These are phyloP conservation scores for Chloroclystis v-ata DNA, from an alignment of 2,888 invertebrate genomes.

Conservation along the genomic window DNA sequence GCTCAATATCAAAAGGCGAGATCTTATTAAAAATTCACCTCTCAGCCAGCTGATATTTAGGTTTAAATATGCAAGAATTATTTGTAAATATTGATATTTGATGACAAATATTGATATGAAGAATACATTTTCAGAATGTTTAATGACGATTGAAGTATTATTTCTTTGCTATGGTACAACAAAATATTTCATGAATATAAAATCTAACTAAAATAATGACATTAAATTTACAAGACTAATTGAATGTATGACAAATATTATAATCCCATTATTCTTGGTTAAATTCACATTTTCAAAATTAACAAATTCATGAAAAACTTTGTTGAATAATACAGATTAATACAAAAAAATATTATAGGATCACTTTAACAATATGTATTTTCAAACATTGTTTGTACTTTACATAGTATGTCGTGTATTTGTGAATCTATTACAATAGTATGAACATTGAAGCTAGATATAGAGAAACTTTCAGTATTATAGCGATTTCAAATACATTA, in stretches of 20 bases:
- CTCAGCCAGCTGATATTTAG: no score
- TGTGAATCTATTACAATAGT: slow-evolving; percentile 4
- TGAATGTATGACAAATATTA: no score
- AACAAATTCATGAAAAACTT: slow-evolving; percentile 12
- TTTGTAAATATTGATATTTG: no score
- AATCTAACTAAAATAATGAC: no score
- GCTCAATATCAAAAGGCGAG: no score
- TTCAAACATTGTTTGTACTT: neutral
- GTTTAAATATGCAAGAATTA: no score
- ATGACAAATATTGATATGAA: slow-evolving; percentile 13
- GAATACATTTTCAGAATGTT: slow-evolving; percentile 24
- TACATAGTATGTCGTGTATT: neutral
- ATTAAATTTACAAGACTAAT: no score
- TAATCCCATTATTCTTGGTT: no score
- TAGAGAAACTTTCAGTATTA: slow-evolving; percentile 3
- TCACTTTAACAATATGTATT: no score
- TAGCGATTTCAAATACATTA: slow-evolving; percentile 10
- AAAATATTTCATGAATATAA: slow-evolving; percentile 15
- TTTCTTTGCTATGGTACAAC: neutral
- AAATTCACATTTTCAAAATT: no score
- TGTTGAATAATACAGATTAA: slow-evolving; percentile 3
- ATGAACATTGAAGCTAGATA: slow-evolving; percentile 17
- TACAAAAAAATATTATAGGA: neutral
- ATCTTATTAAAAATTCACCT: no score
- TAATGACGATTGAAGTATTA: slow-evolving; percentile 1